Base-by-base conservation (phyloP, 2,888 invertebrate genomes). In the Drosophila birchii region DNA sequence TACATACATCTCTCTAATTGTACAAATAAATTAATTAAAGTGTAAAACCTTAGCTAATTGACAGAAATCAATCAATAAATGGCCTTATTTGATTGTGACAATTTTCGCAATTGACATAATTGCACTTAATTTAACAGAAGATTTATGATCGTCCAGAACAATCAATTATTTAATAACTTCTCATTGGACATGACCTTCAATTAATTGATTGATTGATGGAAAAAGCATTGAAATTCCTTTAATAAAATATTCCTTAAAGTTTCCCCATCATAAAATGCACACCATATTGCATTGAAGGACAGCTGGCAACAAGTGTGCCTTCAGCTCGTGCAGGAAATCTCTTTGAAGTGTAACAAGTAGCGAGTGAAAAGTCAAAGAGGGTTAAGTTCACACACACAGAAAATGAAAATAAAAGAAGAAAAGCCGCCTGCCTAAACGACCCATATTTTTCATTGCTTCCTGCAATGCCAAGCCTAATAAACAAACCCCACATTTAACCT, bases 331-430 rank as follows among this genome's bases (percentile, higher is more conserved):
- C 34, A 38, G 66, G 39, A 63, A 63, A 49, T 64, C 63, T 72
- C 88, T 82, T 84, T 85, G 86, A 85, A 78, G 88, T 86, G 86
- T 83, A 80, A 80, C 84, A 83, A 86, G 87, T 76, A 76, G 76
- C 77, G 64, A 73, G 88, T 66, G 72, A 67, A 68, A 83, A 75
- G 85, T 79, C 86, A 80, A 79, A 80, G 71, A 79, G 78, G 85
- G 85, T 85, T 86, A 85, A 85, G 88, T 85, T 85, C 85, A 78
- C 53, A 58, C 54, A 55, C 45, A 56, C 49, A 68, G 20, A 64
- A 6, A 45, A 55, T 57, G 47, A 59, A 76, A 56, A 63, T 18
- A 51, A 64, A 68, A 75, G 44, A 49, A 49, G 43, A 47, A 74
- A 60, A 74, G 56, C 69, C 45, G 57, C 54, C 73, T 38, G 75